A percentile compares a stretch with the other conserved stretches of the same genome.
Evolutionary conservation across 2,888 invertebrate species (phyloP).

Genomic region (Agriopis leucophaearia): DNA sequence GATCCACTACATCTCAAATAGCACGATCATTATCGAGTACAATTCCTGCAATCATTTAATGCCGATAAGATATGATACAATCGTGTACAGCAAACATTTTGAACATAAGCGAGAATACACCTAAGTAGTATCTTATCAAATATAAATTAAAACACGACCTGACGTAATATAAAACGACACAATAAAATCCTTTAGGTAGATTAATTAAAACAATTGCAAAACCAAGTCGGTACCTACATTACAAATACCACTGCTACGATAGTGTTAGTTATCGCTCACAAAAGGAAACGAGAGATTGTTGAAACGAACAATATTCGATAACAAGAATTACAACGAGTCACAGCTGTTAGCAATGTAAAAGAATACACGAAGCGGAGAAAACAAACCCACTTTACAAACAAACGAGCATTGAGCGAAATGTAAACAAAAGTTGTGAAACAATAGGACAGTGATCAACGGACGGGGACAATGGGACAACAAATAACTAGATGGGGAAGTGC

Average conservation of each 20-base stretch:
- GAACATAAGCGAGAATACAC: slow-evolving; percentile 45
- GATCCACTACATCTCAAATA: slow-evolving; percentile 22
- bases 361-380: slow-evolving; percentile 67
- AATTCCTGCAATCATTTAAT: slow-evolving; percentile 26
- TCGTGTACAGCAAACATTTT: slow-evolving; percentile 7
- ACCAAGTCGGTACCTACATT: slow-evolving; percentile 10
- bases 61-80: slow-evolving; percentile 21
- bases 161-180: slow-evolving; percentile 50
- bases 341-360: slow-evolving; percentile 66
- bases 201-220: slow-evolving; percentile 49
- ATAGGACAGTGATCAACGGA: slow-evolving; percentile 77
- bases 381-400: slow-evolving; percentile 74
- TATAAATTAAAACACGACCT: slow-evolving; percentile 42
- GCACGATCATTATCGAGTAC: slow-evolving; percentile 11
- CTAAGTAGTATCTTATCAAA: slow-evolving; percentile 51
- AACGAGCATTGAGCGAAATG: slow-evolving; percentile 72
- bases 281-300: slow-evolving; percentile 56
- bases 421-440: slow-evolving; percentile 82
- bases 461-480: slow-evolving; percentile 80
- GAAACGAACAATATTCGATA: slow-evolving; percentile 65
- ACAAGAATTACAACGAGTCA: slow-evolving; percentile 64
- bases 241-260: slow-evolving; percentile 46
- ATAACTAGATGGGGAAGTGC: slow-evolving; percentile 76
- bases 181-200: slow-evolving; percentile 47
- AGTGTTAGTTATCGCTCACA: slow-evolving; percentile 48